Base-by-base conservation (phyloP, 2,888 invertebrate species). In the Limnephilus auricula region DNA sequence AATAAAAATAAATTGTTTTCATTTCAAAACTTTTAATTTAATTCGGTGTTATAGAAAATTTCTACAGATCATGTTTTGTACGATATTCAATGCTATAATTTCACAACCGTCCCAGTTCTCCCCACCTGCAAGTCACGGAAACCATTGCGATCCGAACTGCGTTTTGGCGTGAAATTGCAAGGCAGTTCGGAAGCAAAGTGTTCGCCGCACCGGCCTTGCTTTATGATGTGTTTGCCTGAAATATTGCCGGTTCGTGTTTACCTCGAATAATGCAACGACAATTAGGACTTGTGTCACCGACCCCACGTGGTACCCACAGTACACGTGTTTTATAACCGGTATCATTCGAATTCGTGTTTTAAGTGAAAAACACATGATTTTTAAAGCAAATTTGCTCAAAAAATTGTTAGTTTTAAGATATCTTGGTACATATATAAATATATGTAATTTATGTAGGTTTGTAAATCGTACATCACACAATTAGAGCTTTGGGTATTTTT, bases 141-240 rank as follows among this genome's bases (percentile, higher is more conserved):
- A n/a, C 34, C 30, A 25, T 30, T 30, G 40, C 25, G 40, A 40
- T 85, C 34, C 37, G 18, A 88, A 30, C 45, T 86, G 65, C 86
- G 50, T 65, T 86, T 31, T 65, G 79, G 87, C 87, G 87, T 88
- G 87, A 88, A 88, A 88, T 88, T 40, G 87, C 87, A 78, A 79
- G 87, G 87, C 86, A 37, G 87, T 79, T 88, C 79, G 79, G 87
- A 34, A 88, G 78, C 87, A 78, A 88, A 88, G 87, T 88, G 87
- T n/a, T 88, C 32, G n/a, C 32, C 31, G 25, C 25, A 31, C 87
- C 65, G 34, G 87, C 78, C 78, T 80, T 88, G 89, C 88, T 92
- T 92, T 92, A 92, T 92, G 92, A 92, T 87, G 92, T 92, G 92
- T 90, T 84, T 65, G 90, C 87, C 89, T 92, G 92, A 92, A 92